Percentiles rank a stretch among this genome's conserved stretches.
Conservation (phyloP, 2,797 vertebrate genomes). For the Mormyrus proboscirostris region DNA sequence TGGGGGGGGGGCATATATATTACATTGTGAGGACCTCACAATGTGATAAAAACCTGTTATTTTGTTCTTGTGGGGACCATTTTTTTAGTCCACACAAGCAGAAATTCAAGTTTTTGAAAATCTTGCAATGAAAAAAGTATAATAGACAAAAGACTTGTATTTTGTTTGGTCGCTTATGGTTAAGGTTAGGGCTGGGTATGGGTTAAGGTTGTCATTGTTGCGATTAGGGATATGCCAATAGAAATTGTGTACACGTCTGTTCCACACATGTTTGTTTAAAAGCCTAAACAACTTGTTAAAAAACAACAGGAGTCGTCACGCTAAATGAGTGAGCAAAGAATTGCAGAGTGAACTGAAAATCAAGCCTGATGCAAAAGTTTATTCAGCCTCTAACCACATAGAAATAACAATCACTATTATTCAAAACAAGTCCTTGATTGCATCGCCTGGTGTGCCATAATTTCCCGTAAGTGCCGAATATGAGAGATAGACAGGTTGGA, state of each 20-base stretch:
- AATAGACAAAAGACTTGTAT: not conserved
- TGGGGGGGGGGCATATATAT: not conserved
- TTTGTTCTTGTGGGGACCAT: not conserved
- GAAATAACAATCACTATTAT: slow-evolving; percentile 3
- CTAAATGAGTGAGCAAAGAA: not conserved
- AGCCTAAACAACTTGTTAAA: not conserved
- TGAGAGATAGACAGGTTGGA: not conserved
- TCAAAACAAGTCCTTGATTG: not conserved
- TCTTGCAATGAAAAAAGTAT: not conserved
- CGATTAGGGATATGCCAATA: not conserved
- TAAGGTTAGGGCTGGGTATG: not conserved
- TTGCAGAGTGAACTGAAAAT: not conserved
- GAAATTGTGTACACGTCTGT: not conserved
- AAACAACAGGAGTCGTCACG: not conserved
- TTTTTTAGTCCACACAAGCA: not conserved
- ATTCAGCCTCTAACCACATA: not conserved
- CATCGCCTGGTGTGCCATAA: not conserved
- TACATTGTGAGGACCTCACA: too few species aligned
- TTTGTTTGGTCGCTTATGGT: not conserved
- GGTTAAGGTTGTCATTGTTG: not conserved
- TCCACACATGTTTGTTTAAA: not conserved
- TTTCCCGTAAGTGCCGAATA: not conserved
- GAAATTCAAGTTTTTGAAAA: not conserved
- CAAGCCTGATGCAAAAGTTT: not conserved
- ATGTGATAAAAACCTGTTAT: not conserved